Percentiles rank a stretch among this genome's conserved stretches.
Evolutionary conservation across 2,888 invertebrate genomes (phyloP).

Genomic region (Atherix ibis): DNA sequence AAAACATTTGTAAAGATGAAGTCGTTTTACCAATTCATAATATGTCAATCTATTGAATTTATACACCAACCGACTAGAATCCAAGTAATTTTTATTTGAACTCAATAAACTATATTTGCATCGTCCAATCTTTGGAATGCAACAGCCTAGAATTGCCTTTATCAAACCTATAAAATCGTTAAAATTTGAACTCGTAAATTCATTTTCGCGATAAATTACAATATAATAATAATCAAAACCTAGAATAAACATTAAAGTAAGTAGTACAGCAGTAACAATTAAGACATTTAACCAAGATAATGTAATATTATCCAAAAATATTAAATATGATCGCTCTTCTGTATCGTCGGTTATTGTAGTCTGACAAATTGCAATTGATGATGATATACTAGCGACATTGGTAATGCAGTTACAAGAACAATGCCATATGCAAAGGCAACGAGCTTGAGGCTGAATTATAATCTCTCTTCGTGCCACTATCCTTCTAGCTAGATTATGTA

Average conservation of each 20-base stretch:
- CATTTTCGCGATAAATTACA: neutral
- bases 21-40: neutral
- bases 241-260: slow-evolving; percentile 5
- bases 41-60: neutral
- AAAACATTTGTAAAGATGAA: neutral
- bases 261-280: too few relatives aligned
- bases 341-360: too few relatives aligned
- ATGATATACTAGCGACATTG: slow-evolving; percentile 17
- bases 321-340: too few relatives aligned
- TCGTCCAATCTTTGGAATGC: slow-evolving; percentile 12
- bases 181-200: neutral
- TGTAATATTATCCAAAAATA: too few relatives aligned
- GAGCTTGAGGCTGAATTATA: slow-evolving; percentile 16
- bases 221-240: slow-evolving; percentile 4
- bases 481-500: slow-evolving; percentile 8
- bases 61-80: slow-evolving; percentile 14
- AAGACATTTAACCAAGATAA: too few relatives aligned
- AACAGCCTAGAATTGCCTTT: slow-evolving; percentile 19
- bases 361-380: too few relatives aligned
- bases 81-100: slow-evolving; percentile 15
- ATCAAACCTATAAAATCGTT: slow-evolving; percentile 15
- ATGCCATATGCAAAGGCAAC: slow-evolving; percentile 25
- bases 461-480: slow-evolving; percentile 16
- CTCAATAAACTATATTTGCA: slow-evolving; percentile 19
- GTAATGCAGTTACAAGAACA: slow-evolving; percentile 23